These are phyloP conservation scores for Argynnis bischoffii DNA, from an alignment of 2,888 invertebrate species.

Conservation along the genomic window DNA sequence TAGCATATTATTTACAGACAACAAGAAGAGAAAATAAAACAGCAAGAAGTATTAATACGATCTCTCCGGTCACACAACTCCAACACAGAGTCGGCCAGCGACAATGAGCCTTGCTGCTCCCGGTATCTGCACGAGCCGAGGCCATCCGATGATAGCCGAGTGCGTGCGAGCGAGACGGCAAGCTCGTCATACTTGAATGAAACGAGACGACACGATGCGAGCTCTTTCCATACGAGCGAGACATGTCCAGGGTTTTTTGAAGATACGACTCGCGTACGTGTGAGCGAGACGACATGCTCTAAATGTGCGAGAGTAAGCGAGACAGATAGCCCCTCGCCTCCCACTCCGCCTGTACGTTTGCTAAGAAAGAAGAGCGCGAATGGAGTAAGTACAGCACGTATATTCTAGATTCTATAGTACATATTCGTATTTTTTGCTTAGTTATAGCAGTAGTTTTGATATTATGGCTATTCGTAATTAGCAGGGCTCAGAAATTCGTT, in stretches of 20 bases:
- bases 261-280: constrained; percentile 36
- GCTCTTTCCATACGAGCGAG: constrained; percentile 43
- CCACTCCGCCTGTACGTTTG: constrained; percentile 52
- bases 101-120: constrained; percentile 42
- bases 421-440: too few relatives aligned
- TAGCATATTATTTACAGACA: constrained; percentile 47
- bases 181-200: constrained; percentile 2
- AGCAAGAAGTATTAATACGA: constrained; percentile 52
- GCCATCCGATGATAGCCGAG: constrained; percentile 40
- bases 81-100: constrained; percentile 6
- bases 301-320: constrained; percentile 36
- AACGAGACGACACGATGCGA: constrained; percentile 36
- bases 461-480: too few relatives aligned
- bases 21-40: constrained; percentile 56
- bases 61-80: constrained; percentile 43
- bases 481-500: too few relatives aligned
- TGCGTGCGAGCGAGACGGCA: constrained; percentile 37
- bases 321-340: constrained; percentile 48
- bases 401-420: neutral
- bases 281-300: constrained; percentile 41
- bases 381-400: constrained; percentile 42
- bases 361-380: constrained; percentile 47
- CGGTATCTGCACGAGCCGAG: constrained; percentile 36
- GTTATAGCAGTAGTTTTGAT: too few relatives aligned
- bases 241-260: constrained; percentile 40